Evolutionary conservation across 2,888 invertebrate genomes (phyloP).

Genomic region (Rotaria magnacalcarata): DNA sequence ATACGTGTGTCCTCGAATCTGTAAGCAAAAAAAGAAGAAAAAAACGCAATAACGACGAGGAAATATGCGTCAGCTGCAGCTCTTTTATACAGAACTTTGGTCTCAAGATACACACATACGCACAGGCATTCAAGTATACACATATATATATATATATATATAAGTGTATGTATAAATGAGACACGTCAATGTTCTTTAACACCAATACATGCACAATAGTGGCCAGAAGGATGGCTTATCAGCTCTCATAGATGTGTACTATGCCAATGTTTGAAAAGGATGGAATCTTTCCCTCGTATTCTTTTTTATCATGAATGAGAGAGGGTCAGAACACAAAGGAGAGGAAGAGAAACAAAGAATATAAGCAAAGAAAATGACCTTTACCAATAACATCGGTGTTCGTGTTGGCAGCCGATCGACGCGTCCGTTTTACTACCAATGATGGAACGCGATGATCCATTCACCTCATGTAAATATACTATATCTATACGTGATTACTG

Average conservation of each 20-base stretch:
- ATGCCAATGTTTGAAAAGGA: neutral
- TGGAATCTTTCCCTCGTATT: neutral
- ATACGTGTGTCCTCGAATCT: neutral
- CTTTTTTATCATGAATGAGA: neutral
- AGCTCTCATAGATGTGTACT: neutral
- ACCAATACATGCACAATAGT: neutral
- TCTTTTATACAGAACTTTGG: neutral
- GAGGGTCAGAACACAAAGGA: neutral
- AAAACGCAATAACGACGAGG: neutral
- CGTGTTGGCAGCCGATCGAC: neutral
- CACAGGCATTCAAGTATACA: neutral
- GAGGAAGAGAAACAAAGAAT: neutral
- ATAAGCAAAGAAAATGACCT: neutral
- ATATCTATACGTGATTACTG: neutral
- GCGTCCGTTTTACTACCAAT: neutral
- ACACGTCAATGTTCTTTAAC: neutral
- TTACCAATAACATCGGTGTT: neutral
- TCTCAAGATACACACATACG: neutral
- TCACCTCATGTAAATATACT: slow-evolving; percentile 4
- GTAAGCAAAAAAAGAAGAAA: neutral
- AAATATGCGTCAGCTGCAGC: neutral
- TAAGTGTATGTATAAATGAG: neutral
- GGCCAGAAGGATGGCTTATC: neutral
- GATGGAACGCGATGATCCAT: slow-evolving; percentile 16
- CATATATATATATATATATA: neutral